Evolutionary conservation across 2,797 vertebrate genomes (phyloP).

Genomic region (Psittacula echo): DNA sequence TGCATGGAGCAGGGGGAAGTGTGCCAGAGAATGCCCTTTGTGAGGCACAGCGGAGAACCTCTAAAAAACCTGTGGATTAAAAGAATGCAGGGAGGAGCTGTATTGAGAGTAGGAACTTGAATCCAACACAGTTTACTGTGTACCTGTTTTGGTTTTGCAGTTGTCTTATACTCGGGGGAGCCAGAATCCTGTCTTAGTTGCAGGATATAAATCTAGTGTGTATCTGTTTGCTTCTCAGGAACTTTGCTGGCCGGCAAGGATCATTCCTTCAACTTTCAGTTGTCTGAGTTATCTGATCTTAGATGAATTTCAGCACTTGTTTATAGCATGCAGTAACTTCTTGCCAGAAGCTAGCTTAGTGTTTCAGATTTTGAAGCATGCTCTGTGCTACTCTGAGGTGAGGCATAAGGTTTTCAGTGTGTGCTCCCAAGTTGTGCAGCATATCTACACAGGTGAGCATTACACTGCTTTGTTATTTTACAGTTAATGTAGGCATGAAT

Average conservation of each 20-base stretch:
- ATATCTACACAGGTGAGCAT: constrained; percentile 24
- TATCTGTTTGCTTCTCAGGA: constrained; percentile 11
- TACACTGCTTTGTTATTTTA: background rate
- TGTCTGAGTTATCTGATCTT: constrained; percentile 58
- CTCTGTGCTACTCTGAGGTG: background rate
- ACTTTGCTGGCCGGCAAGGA: constrained; percentile 8
- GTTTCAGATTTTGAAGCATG: background rate
- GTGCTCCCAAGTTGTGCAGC: background rate
- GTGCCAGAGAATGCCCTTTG: background rate
- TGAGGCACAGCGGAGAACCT: background rate
- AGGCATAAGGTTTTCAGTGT: background rate
- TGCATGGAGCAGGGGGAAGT: background rate
- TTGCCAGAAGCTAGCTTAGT: constrained; percentile 36
- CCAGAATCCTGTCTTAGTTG: background rate
- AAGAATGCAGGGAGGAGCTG: background rate
- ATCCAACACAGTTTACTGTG: rapidly evolving
- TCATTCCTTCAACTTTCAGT: constrained; percentile 25
- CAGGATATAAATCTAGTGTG: background rate
- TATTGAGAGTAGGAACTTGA: background rate
- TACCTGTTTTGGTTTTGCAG: constrained; percentile 16
- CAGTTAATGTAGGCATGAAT: background rate
- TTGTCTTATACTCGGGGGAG: background rate
- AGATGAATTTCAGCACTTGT: constrained; percentile 61
- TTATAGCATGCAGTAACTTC: constrained; percentile 27
- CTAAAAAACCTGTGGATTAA: background rate